Evolutionary conservation across 2,888 invertebrate species (phyloP), one percentile per base, ranked within the genome.

Genomic region (Mesodorylaimus sp.): DNA sequence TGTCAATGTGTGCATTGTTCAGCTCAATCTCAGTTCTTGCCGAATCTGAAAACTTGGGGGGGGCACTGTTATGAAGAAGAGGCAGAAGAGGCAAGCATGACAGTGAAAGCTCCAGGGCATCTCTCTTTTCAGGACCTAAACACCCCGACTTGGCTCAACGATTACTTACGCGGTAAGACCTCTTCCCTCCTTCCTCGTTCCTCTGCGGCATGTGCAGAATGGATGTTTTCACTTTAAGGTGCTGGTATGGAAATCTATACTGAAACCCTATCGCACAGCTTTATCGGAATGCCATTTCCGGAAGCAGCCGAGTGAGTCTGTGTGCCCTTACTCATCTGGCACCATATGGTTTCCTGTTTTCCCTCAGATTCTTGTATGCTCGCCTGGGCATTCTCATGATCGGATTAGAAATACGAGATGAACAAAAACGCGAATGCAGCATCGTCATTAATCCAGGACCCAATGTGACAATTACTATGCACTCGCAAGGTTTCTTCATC

Each of bases 401-500:
- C 68, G 97, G 97, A 32, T 95, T 99, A 65, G 97, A 99, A 74
- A 87, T 93, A 62, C 88, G 91, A 70, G 68, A 69, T 50, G 70
- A 71, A 28, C 69, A 71, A 55, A 65, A 65, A 43, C 61, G 83
- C 64, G 89, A 89, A 67, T 86, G 87, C 23, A 93, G 93, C 73
- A 93, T 97, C 62, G 91, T 93, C 52, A 99, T 99, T 65, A 99
- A 99, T 74, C 97, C 97, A 41, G 78, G 87, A 58, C 64, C 68
- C 10, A 88, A 85, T 59, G 68, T 72, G 21, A 89, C 88, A 73
- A 93, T 99, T 60, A 86, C 87, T 67, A 85, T 89, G 52, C 93
- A 89, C 70, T 97, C 97, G 58, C 95, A 97, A 74, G 97, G 97
- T 61, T 99, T 99, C 76, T 99, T 99, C 73, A 97, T 99, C 69